Conservation (phyloP, 2,888 invertebrate species). For the Plagiodera versicolora region DNA sequence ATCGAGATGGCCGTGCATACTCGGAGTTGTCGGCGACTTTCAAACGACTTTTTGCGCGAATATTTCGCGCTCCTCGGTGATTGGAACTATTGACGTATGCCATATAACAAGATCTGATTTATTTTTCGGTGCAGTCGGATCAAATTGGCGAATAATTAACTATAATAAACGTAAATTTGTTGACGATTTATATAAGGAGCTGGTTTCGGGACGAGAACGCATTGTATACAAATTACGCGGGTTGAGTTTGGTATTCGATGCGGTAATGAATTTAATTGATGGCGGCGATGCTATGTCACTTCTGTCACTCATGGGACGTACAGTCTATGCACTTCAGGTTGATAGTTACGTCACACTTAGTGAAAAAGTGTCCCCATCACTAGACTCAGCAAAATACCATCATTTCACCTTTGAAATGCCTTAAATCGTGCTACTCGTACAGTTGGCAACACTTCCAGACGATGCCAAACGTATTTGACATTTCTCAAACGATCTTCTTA, state of each 20-base stretch:
- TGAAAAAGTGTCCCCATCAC: too few relatives aligned
- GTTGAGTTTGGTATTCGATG: neutral
- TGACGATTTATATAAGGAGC: constrained; percentile 28
- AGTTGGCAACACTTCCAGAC: too few relatives aligned
- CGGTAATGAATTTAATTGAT: neutral
- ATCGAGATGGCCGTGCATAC: constrained; percentile 34
- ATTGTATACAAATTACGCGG: constrained; percentile 2
- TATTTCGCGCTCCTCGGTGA: constrained; percentile 41
- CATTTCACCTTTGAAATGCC: too few relatives aligned
- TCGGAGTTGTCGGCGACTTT: constrained; percentile 32
- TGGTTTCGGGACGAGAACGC: constrained; percentile 21
- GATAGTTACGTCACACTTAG: too few relatives aligned
- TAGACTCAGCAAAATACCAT: too few relatives aligned
- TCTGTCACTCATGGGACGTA: neutral
- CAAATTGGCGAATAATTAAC: constrained; percentile 36
- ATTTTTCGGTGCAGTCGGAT: constrained; percentile 32
- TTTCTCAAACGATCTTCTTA: too few relatives aligned
- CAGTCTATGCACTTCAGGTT: too few relatives aligned
- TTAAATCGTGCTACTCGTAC: too few relatives aligned
- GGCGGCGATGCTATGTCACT: neutral
- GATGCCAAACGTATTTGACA: too few relatives aligned
- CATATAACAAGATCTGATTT: constrained; percentile 42
- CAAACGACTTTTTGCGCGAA: constrained; percentile 42
- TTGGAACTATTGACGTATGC: constrained; percentile 42
- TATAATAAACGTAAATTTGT: constrained; percentile 38